Conservation (phyloP, 2,113 vertebrate species). For the Sialia sialis region DNA sequence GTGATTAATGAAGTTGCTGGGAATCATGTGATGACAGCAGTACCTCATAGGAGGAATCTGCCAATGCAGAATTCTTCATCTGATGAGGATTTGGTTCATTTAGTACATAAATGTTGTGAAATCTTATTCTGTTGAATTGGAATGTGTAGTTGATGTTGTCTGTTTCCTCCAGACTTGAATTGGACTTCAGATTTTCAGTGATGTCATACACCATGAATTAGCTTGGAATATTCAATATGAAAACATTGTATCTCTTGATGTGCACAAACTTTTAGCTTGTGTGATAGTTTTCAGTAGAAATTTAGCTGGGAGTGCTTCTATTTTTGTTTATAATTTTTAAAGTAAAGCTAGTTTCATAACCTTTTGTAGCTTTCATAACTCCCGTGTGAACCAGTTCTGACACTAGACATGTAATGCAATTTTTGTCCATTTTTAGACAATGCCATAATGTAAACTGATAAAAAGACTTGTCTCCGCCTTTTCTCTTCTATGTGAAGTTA, state of each 20-base stretch:
- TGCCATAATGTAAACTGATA: background rate
- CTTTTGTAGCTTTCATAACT: background rate
- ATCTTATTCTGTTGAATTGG: background rate
- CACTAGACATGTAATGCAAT: background rate
- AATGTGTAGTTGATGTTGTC: background rate
- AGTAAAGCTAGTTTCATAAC: background rate
- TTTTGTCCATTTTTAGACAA: background rate
- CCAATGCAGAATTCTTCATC: background rate
- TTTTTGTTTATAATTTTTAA: background rate
- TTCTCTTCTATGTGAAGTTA: background rate
- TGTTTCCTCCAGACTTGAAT: background rate
- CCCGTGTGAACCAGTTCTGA: accelerated
- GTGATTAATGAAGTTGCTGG: slow-evolving; percentile 53
- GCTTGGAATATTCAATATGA: background rate
- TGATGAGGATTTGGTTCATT: background rate
- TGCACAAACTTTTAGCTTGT: background rate
- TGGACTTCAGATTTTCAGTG: background rate
- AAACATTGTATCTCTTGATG: background rate
- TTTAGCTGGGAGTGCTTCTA: background rate
- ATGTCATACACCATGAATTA: background rate
- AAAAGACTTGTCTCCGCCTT: background rate
- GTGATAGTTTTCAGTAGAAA: background rate
- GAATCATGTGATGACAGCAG: background rate
- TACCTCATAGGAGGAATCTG: background rate
- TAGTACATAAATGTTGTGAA: background rate